phyloP scores from a whole-genome alignment of 1,140 invertebrate species.

The Ips typographus region DNA sequence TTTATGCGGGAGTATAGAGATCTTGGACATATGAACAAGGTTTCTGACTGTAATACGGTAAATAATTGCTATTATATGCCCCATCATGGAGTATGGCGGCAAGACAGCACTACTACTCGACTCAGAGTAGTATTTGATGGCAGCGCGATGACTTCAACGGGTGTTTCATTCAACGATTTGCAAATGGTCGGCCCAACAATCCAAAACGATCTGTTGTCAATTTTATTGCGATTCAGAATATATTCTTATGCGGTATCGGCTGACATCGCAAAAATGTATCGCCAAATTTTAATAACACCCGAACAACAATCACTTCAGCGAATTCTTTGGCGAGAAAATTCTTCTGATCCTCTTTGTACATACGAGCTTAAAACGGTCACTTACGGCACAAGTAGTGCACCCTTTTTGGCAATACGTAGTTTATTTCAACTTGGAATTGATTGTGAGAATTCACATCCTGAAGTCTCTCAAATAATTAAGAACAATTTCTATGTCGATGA shows the following conservation, averaged over 20 bases:
- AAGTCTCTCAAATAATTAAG: too few relatives aligned
- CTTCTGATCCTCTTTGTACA: too few relatives aligned
- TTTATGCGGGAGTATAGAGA: slow-evolving; percentile 28
- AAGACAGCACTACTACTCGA: slow-evolving; percentile 44
- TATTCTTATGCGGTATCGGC: slow-evolving; percentile 12
- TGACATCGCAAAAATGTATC: too few relatives aligned
- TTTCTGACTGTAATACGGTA: neutral
- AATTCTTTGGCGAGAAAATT: too few relatives aligned
- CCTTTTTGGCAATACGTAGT: too few relatives aligned
- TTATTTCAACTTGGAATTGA: too few relatives aligned
- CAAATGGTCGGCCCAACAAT: slow-evolving; percentile 38
- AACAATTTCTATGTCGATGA: too few relatives aligned
- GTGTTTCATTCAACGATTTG: slow-evolving; percentile 40
- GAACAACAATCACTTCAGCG: too few relatives aligned
- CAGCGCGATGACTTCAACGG: slow-evolving; percentile 40
- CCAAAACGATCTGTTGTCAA: slow-evolving; percentile 41
- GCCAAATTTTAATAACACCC: too few relatives aligned
- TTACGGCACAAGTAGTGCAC: too few relatives aligned
- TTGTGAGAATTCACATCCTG: too few relatives aligned
- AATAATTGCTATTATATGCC: slow-evolving; percentile 48
- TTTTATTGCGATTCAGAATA: slow-evolving; percentile 44
- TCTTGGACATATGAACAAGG: slow-evolving; percentile 25
- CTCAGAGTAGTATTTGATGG: slow-evolving; percentile 49
- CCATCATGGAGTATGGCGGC: slow-evolving; percentile 50
- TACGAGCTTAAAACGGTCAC: too few relatives aligned